phyloP scores from a whole-genome alignment of 2,888 invertebrate genomes.

The Pecten maximus region DNA sequence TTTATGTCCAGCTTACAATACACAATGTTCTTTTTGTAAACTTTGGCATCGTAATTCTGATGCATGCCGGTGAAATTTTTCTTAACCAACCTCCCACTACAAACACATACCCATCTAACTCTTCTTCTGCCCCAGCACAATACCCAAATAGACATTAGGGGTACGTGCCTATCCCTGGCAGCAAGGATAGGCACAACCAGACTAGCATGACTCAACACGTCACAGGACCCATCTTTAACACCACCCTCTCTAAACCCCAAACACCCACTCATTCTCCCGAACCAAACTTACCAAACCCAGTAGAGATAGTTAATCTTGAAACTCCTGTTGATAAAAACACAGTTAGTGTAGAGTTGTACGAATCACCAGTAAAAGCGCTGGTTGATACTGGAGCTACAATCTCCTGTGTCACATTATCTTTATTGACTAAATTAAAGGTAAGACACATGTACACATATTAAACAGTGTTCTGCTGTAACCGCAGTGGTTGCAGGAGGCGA shows the following conservation, averaged over 20 bases:
- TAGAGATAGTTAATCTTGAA: conserved; percentile 14
- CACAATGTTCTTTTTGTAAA: neutral
- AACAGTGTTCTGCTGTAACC: neutral
- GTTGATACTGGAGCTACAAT: conserved; percentile 40
- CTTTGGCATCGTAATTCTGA: neutral
- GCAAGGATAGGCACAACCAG: neutral
- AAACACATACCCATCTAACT: neutral
- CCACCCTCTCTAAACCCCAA: neutral
- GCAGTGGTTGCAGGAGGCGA: conserved; percentile 21
- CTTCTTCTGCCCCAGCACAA: neutral
- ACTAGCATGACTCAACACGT: neutral
- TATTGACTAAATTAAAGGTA: neutral
- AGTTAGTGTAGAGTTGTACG: conserved; percentile 38
- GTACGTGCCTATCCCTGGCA: neutral
- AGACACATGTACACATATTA: neutral
- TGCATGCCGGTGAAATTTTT: neutral
- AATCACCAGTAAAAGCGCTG: conserved; percentile 14
- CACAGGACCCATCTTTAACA: neutral
- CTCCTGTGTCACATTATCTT: conserved; percentile 33
- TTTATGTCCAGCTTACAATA: conserved; percentile 33
- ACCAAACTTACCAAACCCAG: neutral
- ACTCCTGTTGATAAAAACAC: conserved; percentile 38
- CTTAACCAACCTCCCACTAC: neutral
- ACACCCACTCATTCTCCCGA: neutral
- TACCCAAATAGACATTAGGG: neutral